Conservation (phyloP, 2,888 invertebrate species). For the Lypha dubia region DNA sequence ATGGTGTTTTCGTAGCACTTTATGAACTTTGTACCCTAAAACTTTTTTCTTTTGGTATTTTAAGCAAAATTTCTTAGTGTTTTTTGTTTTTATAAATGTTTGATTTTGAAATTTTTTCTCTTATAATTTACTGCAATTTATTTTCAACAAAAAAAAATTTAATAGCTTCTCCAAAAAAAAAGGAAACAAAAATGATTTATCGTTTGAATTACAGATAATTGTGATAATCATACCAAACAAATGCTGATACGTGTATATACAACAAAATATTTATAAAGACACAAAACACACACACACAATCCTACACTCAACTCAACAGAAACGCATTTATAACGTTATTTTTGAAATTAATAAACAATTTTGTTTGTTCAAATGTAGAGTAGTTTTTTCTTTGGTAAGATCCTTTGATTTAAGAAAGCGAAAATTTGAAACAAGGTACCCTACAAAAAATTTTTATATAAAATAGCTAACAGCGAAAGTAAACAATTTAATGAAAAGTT, state of each 20-base stretch:
- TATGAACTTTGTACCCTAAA: background rate
- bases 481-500: no score
- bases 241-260: slow-evolving; percentile 47
- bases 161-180: slow-evolving; percentile 57
- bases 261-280: slow-evolving; percentile 22
- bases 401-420: background rate
- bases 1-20: no score
- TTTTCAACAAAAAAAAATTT: slow-evolving; percentile 51
- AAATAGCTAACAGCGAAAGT: no score
- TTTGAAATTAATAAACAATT: slow-evolving; percentile 12
- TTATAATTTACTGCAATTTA: slow-evolving; percentile 63
- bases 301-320: background rate
- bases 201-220: slow-evolving; percentile 81
- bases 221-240: slow-evolving; percentile 77
- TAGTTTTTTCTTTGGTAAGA: background rate
- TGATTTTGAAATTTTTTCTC: background rate
- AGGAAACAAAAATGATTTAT: slow-evolving; percentile 78
- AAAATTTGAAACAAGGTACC: background rate
- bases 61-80: background rate
- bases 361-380: background rate
- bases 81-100: background rate
- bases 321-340: slow-evolving; percentile 32
- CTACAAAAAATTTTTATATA: no score
- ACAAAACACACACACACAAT: background rate
- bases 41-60: slow-evolving; percentile 1